Evolutionary conservation across 2,113 vertebrate genomes (phyloP), one percentile per base, ranked within the genome.

Genomic region (Pseudolaguvia tuberculata): DNA sequence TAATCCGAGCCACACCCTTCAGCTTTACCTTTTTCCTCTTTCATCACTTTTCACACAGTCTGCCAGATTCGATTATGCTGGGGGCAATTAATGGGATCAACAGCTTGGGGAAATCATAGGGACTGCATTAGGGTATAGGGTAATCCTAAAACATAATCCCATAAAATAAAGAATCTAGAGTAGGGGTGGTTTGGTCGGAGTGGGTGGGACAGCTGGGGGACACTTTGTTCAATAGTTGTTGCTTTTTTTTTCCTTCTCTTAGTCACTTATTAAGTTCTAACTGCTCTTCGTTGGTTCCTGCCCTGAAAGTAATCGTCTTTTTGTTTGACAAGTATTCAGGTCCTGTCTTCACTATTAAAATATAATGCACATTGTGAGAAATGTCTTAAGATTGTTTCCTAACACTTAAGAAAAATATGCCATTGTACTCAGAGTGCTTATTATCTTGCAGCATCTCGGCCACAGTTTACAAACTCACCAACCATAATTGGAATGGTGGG

Each of bases 401-500:
- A 13, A 47, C 21, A 10, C 21, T 48, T 47, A 4, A 6, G 7
- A 23, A 65, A 25, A 23, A 6, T 47, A 50, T 29, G 50, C 62
- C n/a, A 48, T 27, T 67, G 23, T 23, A 5, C 20, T 29, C 75
- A 82, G 72, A 73, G 6, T 66, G 27, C 25, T 35, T 51, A 55
- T 23, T 81, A 59, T 78, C 47, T 59, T 67, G 18, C 86, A 94
- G 94, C 95, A 14, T 91, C 92, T 0, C 85, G 94, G 79, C 95
- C 95, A 10, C 94, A 95, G 86, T 92, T 95, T 82, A 94, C 93
- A 84, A 96, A 95, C 85, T 95, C 93, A 18, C 95, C 95, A 13
- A 95, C 92, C 0, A 85, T 96, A 89, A 93, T 96, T 55, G 93
- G 95, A 70, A 91, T 95, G 93, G 94, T 96, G 76, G 94, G 94